Base-by-base conservation (phyloP, 2,113 vertebrate species). In the Halichoeres trimaculatus region DNA sequence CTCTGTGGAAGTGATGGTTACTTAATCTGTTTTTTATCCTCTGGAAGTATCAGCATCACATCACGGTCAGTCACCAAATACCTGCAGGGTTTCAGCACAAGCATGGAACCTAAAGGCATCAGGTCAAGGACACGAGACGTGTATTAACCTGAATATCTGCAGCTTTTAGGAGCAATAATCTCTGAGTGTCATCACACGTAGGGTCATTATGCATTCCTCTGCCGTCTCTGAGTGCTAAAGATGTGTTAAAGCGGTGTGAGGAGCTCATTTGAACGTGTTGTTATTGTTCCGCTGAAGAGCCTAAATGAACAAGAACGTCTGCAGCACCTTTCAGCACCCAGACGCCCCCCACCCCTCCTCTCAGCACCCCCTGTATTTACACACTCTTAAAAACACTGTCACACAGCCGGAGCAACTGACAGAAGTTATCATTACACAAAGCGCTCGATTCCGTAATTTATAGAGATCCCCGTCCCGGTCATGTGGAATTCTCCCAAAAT, bases 401-500 rank as follows among this genome's bases (percentile, higher is more conserved):
- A 87, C 81, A 84, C 89, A 91, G 93, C 94, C 94, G 90, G 94
- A 93, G 92, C 84, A 85, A 89, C 92, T 95, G 94, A 95, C 94
- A 95, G 90, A 94, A 95, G 94, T 96, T 95, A 96, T 96, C 95
- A 96, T 94, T 92, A 95, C 95, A 96, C 95, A 96, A 92, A 95
- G 94, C 87, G 75, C 85, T 94, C 94, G 94, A 95, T 95, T 95
- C 95, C 95, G 94, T 96, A 95, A 96, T 96, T 96, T 96, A 96
- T 95, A 95, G 94, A 95, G 94, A 96, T 96, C 96, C 94, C 94
- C 93, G 93, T 94, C 95, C 91, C 92, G 30, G 94, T 95, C 95
- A 91, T 93, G 96, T 96, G 96, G 95, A 96, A 95, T 95, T 96
- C 96, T 96, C 96, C 97, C 96, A 96, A 97, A 97, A 97, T 97